These are phyloP conservation scores for Sorex fumeus DNA, from an alignment of 2,113 vertebrate species.

Conservation along the genomic window DNA sequence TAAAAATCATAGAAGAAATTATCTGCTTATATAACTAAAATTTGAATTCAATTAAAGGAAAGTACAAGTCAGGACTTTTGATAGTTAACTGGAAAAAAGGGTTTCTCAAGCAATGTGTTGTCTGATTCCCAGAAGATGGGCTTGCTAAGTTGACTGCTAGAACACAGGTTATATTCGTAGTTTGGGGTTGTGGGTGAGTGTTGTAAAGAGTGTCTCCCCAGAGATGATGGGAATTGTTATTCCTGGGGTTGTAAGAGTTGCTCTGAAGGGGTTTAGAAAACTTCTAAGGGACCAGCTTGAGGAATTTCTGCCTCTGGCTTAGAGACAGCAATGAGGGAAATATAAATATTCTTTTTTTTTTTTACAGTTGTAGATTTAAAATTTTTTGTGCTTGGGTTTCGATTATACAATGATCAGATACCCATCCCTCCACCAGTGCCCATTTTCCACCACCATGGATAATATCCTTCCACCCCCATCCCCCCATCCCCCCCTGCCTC, in stretches of 20 bases:
- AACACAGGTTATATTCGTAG: not conserved
- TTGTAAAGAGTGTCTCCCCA: constrained; percentile 11
- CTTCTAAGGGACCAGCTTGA: not conserved
- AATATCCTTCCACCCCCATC: too few species aligned
- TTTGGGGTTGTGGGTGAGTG: not conserved
- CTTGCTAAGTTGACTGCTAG: not conserved
- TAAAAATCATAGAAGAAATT: not conserved
- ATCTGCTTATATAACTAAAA: not conserved
- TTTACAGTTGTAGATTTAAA: too few species aligned
- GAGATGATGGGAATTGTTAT: not conserved
- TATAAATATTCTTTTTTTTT: constrained; percentile 24
- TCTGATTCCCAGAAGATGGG: not conserved
- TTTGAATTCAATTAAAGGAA: not conserved
- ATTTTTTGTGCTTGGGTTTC: too few species aligned
- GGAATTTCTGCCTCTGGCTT: constrained; percentile 29
- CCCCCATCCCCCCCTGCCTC: too few species aligned
- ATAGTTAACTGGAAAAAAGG: not conserved
- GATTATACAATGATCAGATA: too few species aligned
- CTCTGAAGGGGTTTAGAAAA: not conserved
- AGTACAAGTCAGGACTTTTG: not conserved
- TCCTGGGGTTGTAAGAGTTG: not conserved
- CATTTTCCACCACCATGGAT: too few species aligned
- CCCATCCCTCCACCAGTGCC: too few species aligned
- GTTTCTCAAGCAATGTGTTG: not conserved
- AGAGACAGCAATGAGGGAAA: constrained; percentile 61